Evolutionary conservation across 2,113 vertebrate species (phyloP), one percentile per base, ranked within the genome.

Genomic region (Hemibagrus wyckioides): DNA sequence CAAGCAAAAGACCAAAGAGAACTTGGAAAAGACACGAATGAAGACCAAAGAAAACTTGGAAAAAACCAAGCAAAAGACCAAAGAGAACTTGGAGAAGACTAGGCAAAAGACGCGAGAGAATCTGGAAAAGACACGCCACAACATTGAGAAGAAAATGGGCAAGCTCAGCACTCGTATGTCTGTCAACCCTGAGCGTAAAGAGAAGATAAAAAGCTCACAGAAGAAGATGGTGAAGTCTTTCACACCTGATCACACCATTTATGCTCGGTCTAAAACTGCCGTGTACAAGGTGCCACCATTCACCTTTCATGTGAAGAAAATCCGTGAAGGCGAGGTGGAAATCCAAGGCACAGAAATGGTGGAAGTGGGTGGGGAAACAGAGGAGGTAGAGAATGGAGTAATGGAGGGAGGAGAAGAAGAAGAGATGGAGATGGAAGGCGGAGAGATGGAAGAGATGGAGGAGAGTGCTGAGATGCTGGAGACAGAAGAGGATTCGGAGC

Each of bases 231-330:
- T 97, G 92, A 99, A 99, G 91, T 96, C 98, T 88, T 98, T 99
- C 93, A 99, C 97, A 0, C 98, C 98, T 0, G 97, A 98, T 93
- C 98, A 99, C 83, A 94, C 96, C 25, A 95, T 98, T 48, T 98
- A 98, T 0, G 97, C 98, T 89, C 95, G 98, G 44, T 97, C 97
- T 92, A 97, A 98, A 94, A 97, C 96, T 0, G 96, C 97, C 0
- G 95, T 99, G 83, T 99, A 99, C 96, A 99, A 97, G 93, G 98
- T 99, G 89, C 98, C 97, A 0, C 98, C 98, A 36, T 99, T 99
- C 94, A 99, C 98, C 82, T 99, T 99, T 93, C 97, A 97, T 0
- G 98, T 99, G 87, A 99, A 99, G 95, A 99, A 99, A 90, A 95
- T 99, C 88, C 95, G 97, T 9, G 97, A 98, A 84, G 98, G 98